Evolutionary conservation across 2,113 vertebrate genomes (phyloP).

Genomic region (Mastomys coucha): DNA sequence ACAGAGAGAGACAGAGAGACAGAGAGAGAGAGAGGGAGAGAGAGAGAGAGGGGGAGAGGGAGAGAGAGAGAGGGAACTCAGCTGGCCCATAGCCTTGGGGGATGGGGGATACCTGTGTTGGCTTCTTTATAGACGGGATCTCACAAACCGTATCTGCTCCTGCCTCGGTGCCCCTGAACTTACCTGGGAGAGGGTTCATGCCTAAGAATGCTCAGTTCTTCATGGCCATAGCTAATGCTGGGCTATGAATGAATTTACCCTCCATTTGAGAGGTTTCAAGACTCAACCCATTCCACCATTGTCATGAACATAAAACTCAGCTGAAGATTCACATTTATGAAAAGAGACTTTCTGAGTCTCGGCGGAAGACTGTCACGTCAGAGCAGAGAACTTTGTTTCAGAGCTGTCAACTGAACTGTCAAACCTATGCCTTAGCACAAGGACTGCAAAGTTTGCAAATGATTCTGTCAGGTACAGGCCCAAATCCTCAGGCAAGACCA

Average conservation of each 20-base stretch:
- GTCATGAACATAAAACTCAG: background rate
- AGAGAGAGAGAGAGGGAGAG: no score
- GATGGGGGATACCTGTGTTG: background rate
- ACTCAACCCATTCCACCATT: background rate
- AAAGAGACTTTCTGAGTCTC: constrained; percentile 49
- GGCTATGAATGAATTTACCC: background rate
- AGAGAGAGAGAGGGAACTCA: no score
- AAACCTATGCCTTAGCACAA: background rate
- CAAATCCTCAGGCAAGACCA: background rate
- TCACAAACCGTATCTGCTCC: background rate
- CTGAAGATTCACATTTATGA: constrained; percentile 31
- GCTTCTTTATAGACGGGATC: background rate
- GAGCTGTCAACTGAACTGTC: constrained; percentile 50
- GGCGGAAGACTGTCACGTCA: constrained; percentile 27
- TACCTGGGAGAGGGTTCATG: background rate
- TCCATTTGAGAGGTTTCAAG: background rate
- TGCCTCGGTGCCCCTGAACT: background rate
- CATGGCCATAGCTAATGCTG: background rate
- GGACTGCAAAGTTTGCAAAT: constrained; percentile 21
- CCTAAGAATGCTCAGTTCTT: background rate
- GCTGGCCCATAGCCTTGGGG: background rate
- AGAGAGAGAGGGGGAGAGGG: no score
- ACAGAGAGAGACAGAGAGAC: no score
- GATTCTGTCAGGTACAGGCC: background rate
- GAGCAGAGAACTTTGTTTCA: constrained; percentile 41